Evolutionary conservation across 2,797 vertebrate species (phyloP), one percentile per base, ranked within the genome.

Genomic region (Astyanax mexicanus): DNA sequence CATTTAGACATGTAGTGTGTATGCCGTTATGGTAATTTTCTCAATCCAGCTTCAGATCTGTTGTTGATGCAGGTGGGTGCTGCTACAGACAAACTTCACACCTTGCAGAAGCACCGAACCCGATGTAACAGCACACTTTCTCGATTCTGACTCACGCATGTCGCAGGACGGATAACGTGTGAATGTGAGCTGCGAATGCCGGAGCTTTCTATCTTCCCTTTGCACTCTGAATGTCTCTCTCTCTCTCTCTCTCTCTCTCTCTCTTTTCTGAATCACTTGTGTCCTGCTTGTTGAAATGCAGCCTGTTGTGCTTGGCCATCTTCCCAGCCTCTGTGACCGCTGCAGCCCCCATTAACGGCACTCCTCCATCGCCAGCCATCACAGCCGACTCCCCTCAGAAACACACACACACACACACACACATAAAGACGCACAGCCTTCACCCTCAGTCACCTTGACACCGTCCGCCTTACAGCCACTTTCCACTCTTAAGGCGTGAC

Each of bases 261-360:
- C 1, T 66, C 19, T 69, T 21, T 52, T 9, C 74, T 4, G 9
- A 66, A 49, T 52, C 47, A 54, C 44, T 75, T 70, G 35, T 47
- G 47, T 69, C 45, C 11, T 5, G 13, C 49, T 23, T 73, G 68
- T 69, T 80, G 70, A 74, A 80, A 73, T 68, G 49, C 55, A 75
- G 72, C 75, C 75, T 80, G 69, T 75, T 80, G 54, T 67, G 54
- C 29, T 83, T 84, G 81, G 83, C 78, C n/a, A 11, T 73, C 77
- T 73, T 80, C 75, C 78, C 61, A 72, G 74, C 19, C 60, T 75
- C 19, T 47, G 65, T 78, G 66, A 77, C 69, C 71, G 35, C 71
- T 69, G 66, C 38, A 64, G 58, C 65, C 51, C 49, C 62, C 62
- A 76, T 80, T 78, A 84, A 83, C 58, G 40, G 69, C 79, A 45